Evolutionary conservation across 2,888 invertebrate genomes (phyloP).

Genomic region (Harpalus rufipes): DNA sequence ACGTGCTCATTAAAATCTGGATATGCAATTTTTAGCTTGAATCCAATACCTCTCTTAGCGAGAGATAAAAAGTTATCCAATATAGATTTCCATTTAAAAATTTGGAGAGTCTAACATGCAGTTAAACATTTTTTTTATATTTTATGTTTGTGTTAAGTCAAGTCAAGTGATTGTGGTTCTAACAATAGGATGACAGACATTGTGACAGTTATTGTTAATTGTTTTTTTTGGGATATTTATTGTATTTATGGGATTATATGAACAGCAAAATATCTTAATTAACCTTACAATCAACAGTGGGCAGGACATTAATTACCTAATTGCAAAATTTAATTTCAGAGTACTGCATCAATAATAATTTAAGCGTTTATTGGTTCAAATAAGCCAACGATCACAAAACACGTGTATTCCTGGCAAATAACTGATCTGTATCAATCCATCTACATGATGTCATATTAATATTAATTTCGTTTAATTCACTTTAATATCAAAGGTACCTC

Average conservation of each 20-base stretch:
- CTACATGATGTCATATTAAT: conserved; percentile 40
- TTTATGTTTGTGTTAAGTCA: no score
- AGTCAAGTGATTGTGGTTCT: no score
- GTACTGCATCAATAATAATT: conserved; percentile 24
- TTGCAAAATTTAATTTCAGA: conserved; percentile 40
- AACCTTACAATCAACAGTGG: conserved; percentile 32
- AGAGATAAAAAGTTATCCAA: no score
- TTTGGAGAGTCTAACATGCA: no score
- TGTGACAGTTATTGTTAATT: no score
- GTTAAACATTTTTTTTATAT: no score
- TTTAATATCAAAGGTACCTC: conserved; percentile 34
- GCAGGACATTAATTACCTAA: conserved; percentile 1
- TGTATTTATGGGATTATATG: not conserved
- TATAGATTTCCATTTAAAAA: no score
- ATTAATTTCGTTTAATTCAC: conserved; percentile 38
- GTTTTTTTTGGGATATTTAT: not conserved
- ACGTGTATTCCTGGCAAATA: conserved; percentile 18
- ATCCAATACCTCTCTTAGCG: no score
- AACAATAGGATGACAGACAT: no score
- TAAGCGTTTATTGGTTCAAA: conserved; percentile 41
- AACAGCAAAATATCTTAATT: conserved; percentile 19
- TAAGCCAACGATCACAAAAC: conserved; percentile 37
- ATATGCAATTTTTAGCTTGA: no score
- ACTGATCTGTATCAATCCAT: conserved; percentile 45
- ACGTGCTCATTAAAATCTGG: no score